Evolutionary conservation across 2,888 invertebrate species (phyloP).

Genomic region (Philonicus albiceps): DNA sequence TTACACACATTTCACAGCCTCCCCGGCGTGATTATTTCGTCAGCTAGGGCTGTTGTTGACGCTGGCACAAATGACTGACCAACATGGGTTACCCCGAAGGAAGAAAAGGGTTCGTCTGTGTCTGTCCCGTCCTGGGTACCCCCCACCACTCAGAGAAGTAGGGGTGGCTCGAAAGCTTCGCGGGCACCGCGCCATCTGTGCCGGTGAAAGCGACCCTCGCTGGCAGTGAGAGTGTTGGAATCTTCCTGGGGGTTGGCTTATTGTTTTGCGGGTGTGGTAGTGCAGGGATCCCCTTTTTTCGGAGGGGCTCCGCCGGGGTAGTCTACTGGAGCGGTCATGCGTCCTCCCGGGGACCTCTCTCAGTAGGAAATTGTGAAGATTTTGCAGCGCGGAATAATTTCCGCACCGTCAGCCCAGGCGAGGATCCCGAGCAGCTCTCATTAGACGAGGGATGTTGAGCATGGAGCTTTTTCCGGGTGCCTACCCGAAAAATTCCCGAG

Average conservation of each 20-base stretch:
- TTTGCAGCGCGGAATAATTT: constrained; percentile 1
- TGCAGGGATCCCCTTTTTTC: background rate
- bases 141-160: background rate
- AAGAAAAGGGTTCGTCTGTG: constrained; percentile 9
- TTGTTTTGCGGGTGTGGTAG: background rate
- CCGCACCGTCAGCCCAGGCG: background rate
- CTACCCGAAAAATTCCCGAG: constrained; percentile 16
- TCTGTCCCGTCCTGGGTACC: background rate
- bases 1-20: constrained; percentile 14
- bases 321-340: background rate
- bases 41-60: background rate
- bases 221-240: background rate
- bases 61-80: background rate
- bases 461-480: constrained; percentile 35
- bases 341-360: background rate
- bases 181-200: background rate
- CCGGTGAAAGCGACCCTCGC: background rate
- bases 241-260: background rate
- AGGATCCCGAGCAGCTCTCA: background rate
- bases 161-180: background rate
- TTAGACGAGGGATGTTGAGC: constrained; percentile 24
- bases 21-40: constrained; percentile 22
- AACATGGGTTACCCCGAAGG: background rate
- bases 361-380: background rate
- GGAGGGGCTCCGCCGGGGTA: constrained; percentile 1